Base-by-base conservation (phyloP, 2,113 vertebrate species). In the Vimba vimba region DNA sequence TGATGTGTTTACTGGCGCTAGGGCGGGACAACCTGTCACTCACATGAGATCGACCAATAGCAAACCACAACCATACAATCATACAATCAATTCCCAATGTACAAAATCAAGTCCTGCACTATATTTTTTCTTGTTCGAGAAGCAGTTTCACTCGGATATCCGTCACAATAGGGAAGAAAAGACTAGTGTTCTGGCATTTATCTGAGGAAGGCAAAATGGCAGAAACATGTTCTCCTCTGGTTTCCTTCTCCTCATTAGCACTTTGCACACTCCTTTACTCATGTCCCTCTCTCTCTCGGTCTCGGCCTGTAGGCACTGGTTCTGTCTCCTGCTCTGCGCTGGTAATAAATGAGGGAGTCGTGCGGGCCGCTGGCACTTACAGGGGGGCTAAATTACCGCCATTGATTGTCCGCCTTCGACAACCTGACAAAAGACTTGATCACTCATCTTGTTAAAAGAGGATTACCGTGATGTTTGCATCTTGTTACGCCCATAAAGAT, bases 391-490 rank as follows among this genome's bases (percentile, higher is more conserved):
- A 95, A 94, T 94, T 93, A 92, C 91, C 93, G 73, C 66, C 93
- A 95, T 94, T 93, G 94, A 95, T 94, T 94, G 91, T 90, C 89
- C 74, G 27, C 89, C 91, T 91, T 90, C 88, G 91, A 91, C 85
- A 71, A 89, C 76, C 91, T 87, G 85, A 94, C 93, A 94, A 95
- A 93, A 91, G 91, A 90, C 89, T 90, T 89, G 93, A 94, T 94
- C 93, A 91, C 91, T 94, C 93, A 93, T 95, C 89, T 93, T 93
- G 94, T 94, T 94, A 94, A 93, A 94, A 94, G 90, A 85, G 80
- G 91, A 95, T 95, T 95, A 94, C 93, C 87, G 86, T 90, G 88
- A 91, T 94, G 92, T 94, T 95, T 93, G 93, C 92, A 93, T 94
- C 92, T 92, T 91, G 91, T 92, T 95, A 93, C 91, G 84, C 83